Evolutionary conservation across 92 coral and sea anemone genomes (phyloP).

Genomic region (Porites rus): DNA sequence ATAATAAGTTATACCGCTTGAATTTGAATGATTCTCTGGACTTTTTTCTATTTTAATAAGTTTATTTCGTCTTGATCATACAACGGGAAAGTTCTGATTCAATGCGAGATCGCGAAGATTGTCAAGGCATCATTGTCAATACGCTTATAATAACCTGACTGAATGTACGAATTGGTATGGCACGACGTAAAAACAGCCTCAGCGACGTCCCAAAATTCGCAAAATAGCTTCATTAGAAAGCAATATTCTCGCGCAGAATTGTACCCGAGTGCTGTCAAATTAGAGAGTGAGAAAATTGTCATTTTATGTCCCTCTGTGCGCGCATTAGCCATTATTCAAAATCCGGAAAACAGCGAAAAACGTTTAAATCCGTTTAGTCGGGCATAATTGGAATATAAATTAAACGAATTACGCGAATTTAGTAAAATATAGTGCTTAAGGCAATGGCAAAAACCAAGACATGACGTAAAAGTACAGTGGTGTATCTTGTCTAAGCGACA

Average conservation of each 20-base stretch:
- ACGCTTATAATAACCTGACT: no score
- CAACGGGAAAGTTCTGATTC: background rate
- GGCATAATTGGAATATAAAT: slow-evolving; percentile 8
- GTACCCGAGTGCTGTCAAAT: slow-evolving; percentile 27
- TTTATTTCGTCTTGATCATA: slow-evolving; percentile 1
- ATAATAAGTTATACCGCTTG: background rate
- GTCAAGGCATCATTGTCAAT: no score
- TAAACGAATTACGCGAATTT: slow-evolving; percentile 18
- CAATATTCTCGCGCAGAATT: background rate
- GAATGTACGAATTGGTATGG: no score
- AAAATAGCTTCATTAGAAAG: slow-evolving; percentile 38
- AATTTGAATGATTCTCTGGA: background rate
- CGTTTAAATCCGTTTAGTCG: slow-evolving; percentile 15
- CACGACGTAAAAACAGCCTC: slow-evolving; percentile 4
- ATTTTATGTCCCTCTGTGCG: background rate
- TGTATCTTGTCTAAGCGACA: slow-evolving; percentile 44
- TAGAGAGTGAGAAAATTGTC: background rate
- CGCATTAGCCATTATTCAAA: background rate
- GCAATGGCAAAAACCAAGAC: background rate
- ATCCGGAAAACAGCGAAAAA: slow-evolving; percentile 28
- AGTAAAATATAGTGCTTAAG: slow-evolving; percentile 14
- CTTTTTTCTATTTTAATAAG: background rate
- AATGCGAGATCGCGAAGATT: background rate
- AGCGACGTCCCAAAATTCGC: slow-evolving; percentile 1
- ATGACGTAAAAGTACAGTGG: slow-evolving; percentile 6